phyloP scores from a whole-genome alignment of 2,888 invertebrate species.

The Drosophila atripex region DNA sequence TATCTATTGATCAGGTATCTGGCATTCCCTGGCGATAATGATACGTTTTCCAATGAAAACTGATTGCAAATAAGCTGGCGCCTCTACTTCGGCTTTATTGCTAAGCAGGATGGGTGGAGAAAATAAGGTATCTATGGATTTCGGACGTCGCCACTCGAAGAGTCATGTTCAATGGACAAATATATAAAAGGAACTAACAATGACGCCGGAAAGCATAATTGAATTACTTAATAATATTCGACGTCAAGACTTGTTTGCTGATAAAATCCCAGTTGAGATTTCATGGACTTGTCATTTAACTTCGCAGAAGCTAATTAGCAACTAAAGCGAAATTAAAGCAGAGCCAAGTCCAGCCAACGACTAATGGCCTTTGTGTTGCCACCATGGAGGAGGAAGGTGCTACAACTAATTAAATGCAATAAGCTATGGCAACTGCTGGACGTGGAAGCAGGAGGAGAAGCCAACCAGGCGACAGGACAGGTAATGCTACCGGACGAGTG shows the following conservation, averaged over 20 bases:
- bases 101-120: constrained; percentile 22
- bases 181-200: not conserved
- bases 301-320: constrained; percentile 76
- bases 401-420: constrained; percentile 82
- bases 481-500: constrained; percentile 59
- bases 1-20: constrained; percentile 30
- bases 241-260: not conserved
- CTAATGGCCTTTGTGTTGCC: constrained; percentile 45
- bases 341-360: constrained; percentile 56
- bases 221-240: constrained; percentile 19
- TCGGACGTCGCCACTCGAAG: not conserved
- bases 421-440: constrained; percentile 66
- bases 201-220: constrained; percentile 16
- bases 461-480: constrained; percentile 36
- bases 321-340: constrained; percentile 79
- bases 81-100: constrained; percentile 11
- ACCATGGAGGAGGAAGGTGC: constrained; percentile 54
- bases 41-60: constrained; percentile 36
- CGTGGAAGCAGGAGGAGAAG: constrained; percentile 42
- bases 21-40: constrained; percentile 15
- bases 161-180: constrained; percentile 9
- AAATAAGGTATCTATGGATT: constrained; percentile 3
- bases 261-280: constrained; percentile 22
- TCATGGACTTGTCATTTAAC: constrained; percentile 56
- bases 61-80: constrained; percentile 33